Conservation (phyloP, 2,113 vertebrate species). For the Proteles cristata region DNA sequence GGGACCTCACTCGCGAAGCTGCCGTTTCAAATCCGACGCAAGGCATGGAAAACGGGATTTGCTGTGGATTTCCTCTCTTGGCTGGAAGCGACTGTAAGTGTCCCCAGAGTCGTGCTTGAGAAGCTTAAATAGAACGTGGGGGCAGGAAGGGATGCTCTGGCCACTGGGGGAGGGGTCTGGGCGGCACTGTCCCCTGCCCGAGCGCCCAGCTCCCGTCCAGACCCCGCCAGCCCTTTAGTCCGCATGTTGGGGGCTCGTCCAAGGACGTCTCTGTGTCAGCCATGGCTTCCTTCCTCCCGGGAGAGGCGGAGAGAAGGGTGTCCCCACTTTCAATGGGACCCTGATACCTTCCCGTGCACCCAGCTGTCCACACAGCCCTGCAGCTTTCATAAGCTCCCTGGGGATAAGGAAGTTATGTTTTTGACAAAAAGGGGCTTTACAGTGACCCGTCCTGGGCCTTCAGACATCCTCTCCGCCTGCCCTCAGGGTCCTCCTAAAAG, state of each 20-base stretch:
- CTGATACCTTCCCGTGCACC: accelerated
- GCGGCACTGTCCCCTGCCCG: accelerated
- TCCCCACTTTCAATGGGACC: accelerated
- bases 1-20: neutral
- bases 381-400: accelerated
- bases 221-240: too few relatives aligned
- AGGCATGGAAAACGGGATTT: neutral
- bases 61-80: neutral
- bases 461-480: too few relatives aligned
- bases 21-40: accelerated
- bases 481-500: too few relatives aligned
- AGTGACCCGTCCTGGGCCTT: accelerated
- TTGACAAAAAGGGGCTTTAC: accelerated
- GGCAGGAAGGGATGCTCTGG: accelerated
- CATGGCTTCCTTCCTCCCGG: neutral
- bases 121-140: neutral
- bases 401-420: too few relatives aligned
- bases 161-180: accelerated
- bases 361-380: accelerated
- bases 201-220: accelerated
- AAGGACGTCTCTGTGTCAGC: accelerated
- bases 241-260: accelerated
- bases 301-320: too few relatives aligned
- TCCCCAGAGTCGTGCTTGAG: neutral
- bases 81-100: neutral